A percentile compares a stretch with the other conserved stretches of the same genome.
phyloP scores from a whole-genome alignment of 1,140 invertebrate genomes.

The Lepidostoma basale region DNA sequence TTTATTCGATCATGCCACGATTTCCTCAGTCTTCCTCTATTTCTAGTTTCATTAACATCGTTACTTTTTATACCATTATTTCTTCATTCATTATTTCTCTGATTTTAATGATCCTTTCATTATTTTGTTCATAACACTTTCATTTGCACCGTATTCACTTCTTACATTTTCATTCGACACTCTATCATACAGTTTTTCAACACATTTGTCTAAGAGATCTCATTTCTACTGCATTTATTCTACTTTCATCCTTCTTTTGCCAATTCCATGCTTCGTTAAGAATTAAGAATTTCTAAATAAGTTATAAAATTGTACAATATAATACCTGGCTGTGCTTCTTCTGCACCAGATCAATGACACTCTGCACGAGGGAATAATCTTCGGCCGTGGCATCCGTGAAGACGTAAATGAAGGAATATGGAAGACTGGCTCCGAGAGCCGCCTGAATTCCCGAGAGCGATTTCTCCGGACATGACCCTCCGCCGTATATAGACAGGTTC shows the following conservation, averaged over 20 bases:
- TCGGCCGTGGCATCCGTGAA: constrained; percentile 78
- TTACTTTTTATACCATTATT: no score
- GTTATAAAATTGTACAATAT: neutral
- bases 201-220: neutral
- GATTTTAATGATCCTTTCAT: no score
- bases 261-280: neutral
- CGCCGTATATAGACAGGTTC: constrained; percentile 68
- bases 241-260: neutral
- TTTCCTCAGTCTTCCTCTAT: no score
- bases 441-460: constrained; percentile 68
- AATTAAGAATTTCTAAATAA: neutral
- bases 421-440: constrained; percentile 69
- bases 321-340: constrained; percentile 73
- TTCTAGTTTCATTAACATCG: no score
- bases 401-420: constrained; percentile 75
- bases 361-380: constrained; percentile 67
- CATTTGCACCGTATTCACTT: no score
- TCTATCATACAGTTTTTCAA: neutral
- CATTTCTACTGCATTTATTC: neutral
- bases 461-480: constrained; percentile 79
- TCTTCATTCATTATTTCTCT: no score
- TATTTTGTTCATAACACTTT: no score
- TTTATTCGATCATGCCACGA: no score
- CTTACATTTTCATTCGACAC: no score
- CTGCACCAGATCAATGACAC: constrained; percentile 71